phyloP scores from a whole-genome alignment of 2,113 vertebrate genomes.

The Crotalus horridus region DNA sequence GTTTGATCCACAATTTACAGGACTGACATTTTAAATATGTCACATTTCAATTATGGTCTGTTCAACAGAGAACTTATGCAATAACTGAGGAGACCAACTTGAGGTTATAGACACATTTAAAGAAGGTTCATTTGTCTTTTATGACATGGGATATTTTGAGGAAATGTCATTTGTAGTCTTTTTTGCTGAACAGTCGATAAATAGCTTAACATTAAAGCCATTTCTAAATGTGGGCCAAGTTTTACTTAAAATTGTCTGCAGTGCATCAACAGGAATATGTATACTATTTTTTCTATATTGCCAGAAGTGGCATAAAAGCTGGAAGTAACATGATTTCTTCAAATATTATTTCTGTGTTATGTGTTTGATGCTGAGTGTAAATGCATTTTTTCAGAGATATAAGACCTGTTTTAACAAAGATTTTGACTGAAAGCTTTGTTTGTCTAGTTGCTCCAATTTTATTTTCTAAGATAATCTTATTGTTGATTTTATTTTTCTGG shows the following conservation, averaged over 20 bases:
- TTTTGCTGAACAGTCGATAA: neutral
- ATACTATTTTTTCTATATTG: neutral
- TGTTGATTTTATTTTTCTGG: neutral
- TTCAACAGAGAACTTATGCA: conserved; percentile 36
- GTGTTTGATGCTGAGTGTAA: neutral
- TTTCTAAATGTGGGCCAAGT: neutral
- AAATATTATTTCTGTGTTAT: neutral
- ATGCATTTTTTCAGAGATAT: neutral
- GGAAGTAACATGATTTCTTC: neutral
- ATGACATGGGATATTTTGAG: neutral
- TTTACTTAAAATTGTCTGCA: neutral
- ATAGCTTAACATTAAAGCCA: neutral
- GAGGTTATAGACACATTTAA: conserved; percentile 13
- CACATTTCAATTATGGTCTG: conserved; percentile 32
- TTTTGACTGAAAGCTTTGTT: neutral
- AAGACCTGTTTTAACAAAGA: neutral
- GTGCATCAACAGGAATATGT: neutral
- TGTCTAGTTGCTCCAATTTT: neutral
- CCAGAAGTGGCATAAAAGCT: neutral
- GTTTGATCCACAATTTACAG: conserved; percentile 59
- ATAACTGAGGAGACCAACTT: conserved; percentile 18
- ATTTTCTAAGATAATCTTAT: neutral
- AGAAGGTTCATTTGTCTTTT: conserved; percentile 24
- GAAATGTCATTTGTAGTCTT: neutral
- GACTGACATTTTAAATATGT: conserved; percentile 40